Percentiles rank a stretch among this genome's conserved stretches.
These are phyloP conservation scores for Antheraea pernyi DNA, from an alignment of 1,140 invertebrate genomes.

Conservation along the genomic window DNA sequence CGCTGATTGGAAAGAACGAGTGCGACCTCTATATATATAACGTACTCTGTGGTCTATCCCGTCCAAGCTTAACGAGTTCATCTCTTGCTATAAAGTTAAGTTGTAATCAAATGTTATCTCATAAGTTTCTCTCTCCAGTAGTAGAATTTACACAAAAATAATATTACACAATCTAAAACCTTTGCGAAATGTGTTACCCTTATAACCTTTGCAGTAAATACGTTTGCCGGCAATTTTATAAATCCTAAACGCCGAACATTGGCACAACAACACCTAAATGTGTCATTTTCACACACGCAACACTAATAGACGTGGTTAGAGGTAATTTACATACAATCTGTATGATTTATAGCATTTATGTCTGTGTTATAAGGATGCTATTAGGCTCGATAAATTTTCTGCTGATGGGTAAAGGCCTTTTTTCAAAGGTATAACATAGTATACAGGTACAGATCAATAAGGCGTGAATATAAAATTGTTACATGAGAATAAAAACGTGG, in stretches of 20 bases:
- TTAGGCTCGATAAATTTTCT: not conserved
- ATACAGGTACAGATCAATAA: too few species aligned
- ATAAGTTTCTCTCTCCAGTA: not conserved
- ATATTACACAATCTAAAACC: conserved; percentile 1
- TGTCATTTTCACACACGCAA: not conserved
- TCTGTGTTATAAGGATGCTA: not conserved
- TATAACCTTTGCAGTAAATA: not conserved
- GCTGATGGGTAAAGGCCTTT: not conserved
- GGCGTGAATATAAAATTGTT: too few species aligned
- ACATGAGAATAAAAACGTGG: too few species aligned
- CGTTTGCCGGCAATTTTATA: not conserved
- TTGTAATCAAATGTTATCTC: too few species aligned
- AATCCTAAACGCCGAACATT: not conserved
- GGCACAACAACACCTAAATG: not conserved
- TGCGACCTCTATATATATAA: too few species aligned
- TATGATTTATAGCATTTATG: not conserved
- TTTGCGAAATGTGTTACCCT: not conserved
- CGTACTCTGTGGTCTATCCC: too few species aligned
- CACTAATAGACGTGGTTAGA: not conserved
- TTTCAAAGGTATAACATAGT: too few species aligned
- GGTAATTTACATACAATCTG: not conserved
- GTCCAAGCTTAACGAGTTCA: too few species aligned
- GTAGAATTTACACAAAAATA: not conserved
- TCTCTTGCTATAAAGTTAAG: too few species aligned
- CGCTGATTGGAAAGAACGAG: too few species aligned